Base-by-base conservation (phyloP, 2,888 invertebrate species). In the Cylloceria caligata region DNA sequence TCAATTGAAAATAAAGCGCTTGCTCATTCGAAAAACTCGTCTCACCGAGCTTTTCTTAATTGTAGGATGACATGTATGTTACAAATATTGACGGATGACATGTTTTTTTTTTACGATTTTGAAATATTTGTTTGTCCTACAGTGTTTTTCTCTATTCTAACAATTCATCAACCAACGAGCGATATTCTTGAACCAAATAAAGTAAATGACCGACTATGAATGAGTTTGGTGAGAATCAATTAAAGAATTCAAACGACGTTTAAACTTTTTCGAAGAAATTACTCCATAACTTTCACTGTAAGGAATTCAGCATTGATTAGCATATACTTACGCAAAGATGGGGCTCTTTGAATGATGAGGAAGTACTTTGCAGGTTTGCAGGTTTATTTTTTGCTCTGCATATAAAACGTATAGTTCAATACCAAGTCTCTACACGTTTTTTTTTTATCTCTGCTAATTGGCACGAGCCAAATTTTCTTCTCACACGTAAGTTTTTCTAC, bases 391-490 rank as follows among this genome's bases (percentile, higher is more conserved):
- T 52, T 19, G 45, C 45, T 47, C 13, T 47, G 45, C 13, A 47
- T 47, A 47, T 47, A 47, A 19, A 47, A n/a, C 16, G 5, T 19
- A 49, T 7, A 21, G 49, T 49, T 49, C 49, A 49, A 47, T 47
- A 6, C n/a, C 16, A 5, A 7, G 45, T 47, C 5, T 47, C 21
- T 49, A 9, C 2, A 78, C 24, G 34, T 42, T 45, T 72, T 39
- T 45, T 72, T 39, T 81, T 60, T 42, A 52, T 62, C 42, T 62
- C 16, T 13, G 45, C 78, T 76, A 80, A 68, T 60, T 60, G 60
- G 82, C 55, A 21, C 45, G 47, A 42, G 49, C 74, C 65, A 16
- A 78, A 57, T 77, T 81, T 76, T 45, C 75, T 42, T 30, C 55
- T 47, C 71, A 57, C 71, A 30, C 69, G n/a, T 36, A n/a, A 27